Evolutionary conservation across 2,797 vertebrate genomes (phyloP).

Genomic region (Hylomyscus alleni): DNA sequence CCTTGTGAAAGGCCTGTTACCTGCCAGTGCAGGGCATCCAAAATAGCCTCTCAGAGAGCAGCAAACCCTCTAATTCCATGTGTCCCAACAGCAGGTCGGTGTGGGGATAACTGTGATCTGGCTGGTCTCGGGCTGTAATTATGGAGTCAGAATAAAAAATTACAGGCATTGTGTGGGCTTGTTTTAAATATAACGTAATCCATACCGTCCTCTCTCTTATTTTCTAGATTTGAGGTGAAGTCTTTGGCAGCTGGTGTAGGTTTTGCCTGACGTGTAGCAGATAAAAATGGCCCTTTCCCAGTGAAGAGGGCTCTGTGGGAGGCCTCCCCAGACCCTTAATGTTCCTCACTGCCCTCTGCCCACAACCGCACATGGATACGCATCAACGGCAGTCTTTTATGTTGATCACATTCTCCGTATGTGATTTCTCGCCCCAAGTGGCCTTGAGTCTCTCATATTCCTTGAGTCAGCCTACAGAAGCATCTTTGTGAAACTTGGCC

Average conservation of each 20-base stretch:
- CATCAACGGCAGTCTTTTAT: background rate
- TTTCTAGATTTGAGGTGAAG: conserved; percentile 86
- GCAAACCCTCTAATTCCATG: conserved; percentile 88
- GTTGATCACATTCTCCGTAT: background rate
- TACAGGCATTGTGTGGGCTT: conserved; percentile 87
- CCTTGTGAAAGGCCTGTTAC: conserved; percentile 82
- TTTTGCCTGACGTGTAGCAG: conserved; percentile 76
- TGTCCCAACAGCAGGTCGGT: conserved; percentile 85
- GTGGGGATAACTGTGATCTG: conserved; percentile 88
- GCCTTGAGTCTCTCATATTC: background rate
- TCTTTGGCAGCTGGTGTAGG: conserved; percentile 75
- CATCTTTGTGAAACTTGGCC: background rate
- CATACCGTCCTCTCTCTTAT: conserved; percentile 88
- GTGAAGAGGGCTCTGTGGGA: background rate
- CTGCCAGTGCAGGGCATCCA: conserved; percentile 82
- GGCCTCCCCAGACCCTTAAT: conserved; percentile 33
- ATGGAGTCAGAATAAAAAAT: conserved; percentile 88
- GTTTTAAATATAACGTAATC: conserved; percentile 90
- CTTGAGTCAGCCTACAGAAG: background rate
- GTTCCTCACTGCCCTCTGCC: background rate
- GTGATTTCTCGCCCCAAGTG: background rate
- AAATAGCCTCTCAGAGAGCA: conserved; percentile 81
- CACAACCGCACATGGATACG: fast-evolving
- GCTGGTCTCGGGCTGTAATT: conserved; percentile 86
- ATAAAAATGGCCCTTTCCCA: conserved; percentile 78